phyloP scores from a whole-genome alignment of 64 coral and sea anemone species.

The Pocillopora verrucosa region DNA sequence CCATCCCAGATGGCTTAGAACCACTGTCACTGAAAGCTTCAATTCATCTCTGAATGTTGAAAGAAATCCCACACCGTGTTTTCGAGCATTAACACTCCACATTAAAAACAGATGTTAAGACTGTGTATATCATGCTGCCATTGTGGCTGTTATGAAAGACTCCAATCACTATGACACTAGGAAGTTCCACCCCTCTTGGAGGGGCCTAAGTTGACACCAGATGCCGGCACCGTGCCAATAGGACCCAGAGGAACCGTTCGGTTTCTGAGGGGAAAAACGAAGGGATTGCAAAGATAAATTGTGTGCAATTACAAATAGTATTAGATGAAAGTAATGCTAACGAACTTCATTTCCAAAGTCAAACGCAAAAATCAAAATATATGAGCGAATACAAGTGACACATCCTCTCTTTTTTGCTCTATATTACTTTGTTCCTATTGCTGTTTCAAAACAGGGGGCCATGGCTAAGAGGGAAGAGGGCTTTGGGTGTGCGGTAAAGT shows the following conservation, averaged over 20 bases:
- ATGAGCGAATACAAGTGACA: too few relatives aligned
- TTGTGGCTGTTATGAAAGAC: background rate
- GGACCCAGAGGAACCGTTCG: slow-evolving; percentile 60
- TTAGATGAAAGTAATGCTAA: background rate
- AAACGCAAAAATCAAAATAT: background rate
- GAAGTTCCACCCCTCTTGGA: slow-evolving; percentile 14
- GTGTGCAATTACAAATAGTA: background rate
- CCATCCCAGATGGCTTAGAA: background rate
- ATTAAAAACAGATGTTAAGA: background rate
- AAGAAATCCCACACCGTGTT: background rate
- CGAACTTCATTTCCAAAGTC: background rate
- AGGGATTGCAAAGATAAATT: background rate
- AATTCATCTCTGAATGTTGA: background rate
- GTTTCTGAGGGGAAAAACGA: slow-evolving; percentile 35
- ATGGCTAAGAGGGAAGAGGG: too few relatives aligned
- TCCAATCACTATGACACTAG: background rate
- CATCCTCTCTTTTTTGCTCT: too few relatives aligned
- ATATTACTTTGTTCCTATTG: too few relatives aligned
- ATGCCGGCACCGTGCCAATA: slow-evolving; percentile 37
- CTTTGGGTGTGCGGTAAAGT: too few relatives aligned
- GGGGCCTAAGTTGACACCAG: slow-evolving; percentile 28
- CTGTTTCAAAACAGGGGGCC: too few relatives aligned
- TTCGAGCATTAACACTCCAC: background rate
- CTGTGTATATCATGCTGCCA: background rate
- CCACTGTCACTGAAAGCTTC: background rate